Evolutionary conservation across 35 echinoderm and acorn worm genomes (phyloP), one percentile per base, ranked within the genome.

Genomic region (Acanthaster planci): DNA sequence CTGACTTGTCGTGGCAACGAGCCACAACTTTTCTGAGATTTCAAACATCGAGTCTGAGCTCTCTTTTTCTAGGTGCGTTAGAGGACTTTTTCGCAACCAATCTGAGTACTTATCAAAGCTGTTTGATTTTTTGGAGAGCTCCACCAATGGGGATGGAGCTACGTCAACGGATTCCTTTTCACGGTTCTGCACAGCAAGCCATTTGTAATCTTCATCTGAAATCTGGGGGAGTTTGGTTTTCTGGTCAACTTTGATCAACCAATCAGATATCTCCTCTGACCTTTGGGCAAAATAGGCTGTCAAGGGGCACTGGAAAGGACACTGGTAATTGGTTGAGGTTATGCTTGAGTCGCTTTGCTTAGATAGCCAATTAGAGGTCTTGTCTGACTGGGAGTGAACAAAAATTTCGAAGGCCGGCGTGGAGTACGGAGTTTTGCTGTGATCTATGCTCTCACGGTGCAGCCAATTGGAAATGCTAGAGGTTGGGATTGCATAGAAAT

Each of bases 321-420:
- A 72, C 10, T 72, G 26, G 19, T 72, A 7, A 72, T 52, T 81
- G 79, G 27, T 52, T 23, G 22, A 32, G 39, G 16, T 18, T 44
- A 21, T 23, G n/a, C 21, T 30, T 56, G 39, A 18, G 14, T 81
- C 32, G 1, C 53, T 30, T 12, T 44, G 10, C 44, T 81, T 31
- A 14, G 42, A 9, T 10, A 79, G n/a, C 77, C 77, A 79, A 39
- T 51, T 37, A 36, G 37, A 19, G 77, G 77, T 31, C 23, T 79
- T 8, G 22, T 51, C 12, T 79, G 77, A 79, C 39, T 38, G 77
- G 30, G 77, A 79, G 16, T 79, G 19, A 79, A 79, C 8, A 38
- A 37, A 79, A 23, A 38, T 6, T 18, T 79, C 37, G 19, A 47
- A 79, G 17, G 77, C n/a, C 19, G 37, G 64, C 30, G 23, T 29